These are phyloP conservation scores for Podarcis muralis DNA, from an alignment of 2,113 vertebrate genomes.

Conservation along the genomic window DNA sequence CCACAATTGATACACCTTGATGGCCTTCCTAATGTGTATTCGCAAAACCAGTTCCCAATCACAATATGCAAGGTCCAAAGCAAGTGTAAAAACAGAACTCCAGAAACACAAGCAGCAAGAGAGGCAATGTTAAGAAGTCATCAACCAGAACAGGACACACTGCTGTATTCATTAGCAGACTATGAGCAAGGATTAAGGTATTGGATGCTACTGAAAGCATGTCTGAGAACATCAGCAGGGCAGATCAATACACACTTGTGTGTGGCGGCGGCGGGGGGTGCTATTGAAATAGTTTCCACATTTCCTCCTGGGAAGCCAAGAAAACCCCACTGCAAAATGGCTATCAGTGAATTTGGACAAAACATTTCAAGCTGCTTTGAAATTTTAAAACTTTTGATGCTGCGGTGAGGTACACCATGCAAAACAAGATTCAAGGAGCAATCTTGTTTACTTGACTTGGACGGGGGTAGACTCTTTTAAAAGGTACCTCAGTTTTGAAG, in stretches of 20 bases:
- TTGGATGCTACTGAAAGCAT: neutral
- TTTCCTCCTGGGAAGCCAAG: neutral
- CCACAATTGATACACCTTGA: neutral
- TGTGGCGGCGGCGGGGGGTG: neutral
- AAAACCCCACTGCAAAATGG: neutral
- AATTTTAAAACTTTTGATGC: neutral
- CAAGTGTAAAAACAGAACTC: neutral
- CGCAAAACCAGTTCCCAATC: neutral
- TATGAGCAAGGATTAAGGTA: neutral
- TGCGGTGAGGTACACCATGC: neutral
- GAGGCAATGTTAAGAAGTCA: neutral
- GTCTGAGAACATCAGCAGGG: neutral
- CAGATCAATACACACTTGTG: neutral
- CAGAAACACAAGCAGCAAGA: neutral
- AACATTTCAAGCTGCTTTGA: neutral
- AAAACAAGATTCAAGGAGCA: neutral
- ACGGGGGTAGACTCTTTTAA: neutral
- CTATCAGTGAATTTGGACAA: neutral
- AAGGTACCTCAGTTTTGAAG: neutral
- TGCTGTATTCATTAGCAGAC: neutral
- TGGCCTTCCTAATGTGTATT: neutral
- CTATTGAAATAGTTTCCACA: neutral
- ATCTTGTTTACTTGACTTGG: neutral
- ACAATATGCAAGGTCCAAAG: neutral
- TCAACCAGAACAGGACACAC: neutral